Percentiles rank a stretch among this genome's conserved stretches.
Conservation (phyloP, 2,888 invertebrate species). For the Idaea dimidiata region DNA sequence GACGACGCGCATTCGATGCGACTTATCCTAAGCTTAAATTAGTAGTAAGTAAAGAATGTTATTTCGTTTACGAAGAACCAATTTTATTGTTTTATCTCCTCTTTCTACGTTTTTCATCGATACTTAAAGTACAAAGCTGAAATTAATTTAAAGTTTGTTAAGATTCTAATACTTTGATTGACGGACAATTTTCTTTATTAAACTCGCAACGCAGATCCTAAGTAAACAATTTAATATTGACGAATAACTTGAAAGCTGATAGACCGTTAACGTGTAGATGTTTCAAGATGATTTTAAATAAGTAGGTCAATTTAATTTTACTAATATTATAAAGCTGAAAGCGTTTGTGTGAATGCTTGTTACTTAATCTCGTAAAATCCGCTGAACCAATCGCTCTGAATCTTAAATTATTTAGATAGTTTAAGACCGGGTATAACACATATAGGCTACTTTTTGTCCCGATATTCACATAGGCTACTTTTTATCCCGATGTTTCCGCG, state of each 20-base stretch:
- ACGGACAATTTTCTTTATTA: background rate
- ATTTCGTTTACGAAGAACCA: background rate
- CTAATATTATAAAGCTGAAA: too few relatives aligned
- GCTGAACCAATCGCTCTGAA: too few relatives aligned
- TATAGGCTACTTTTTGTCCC: too few relatives aligned
- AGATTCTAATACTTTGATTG: background rate
- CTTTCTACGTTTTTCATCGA: background rate
- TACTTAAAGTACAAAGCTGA: background rate
- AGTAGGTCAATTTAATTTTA: background rate
- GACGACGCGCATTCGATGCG: too few relatives aligned
- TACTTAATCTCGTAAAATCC: too few relatives aligned
- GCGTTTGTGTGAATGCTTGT: too few relatives aligned
- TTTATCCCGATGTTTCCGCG: too few relatives aligned
- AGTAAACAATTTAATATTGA: background rate
- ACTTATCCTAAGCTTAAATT: too few relatives aligned
- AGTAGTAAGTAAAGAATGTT: background rate
- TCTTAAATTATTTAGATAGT: too few relatives aligned
- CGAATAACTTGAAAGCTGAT: background rate
- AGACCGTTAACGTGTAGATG: background rate
- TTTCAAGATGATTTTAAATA: background rate
- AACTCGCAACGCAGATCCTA: background rate
- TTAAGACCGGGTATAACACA: too few relatives aligned
- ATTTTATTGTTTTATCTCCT: background rate
- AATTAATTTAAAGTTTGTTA: background rate
- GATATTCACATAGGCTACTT: too few relatives aligned